Evolutionary conservation across 2,888 invertebrate species (phyloP).

Genomic region (Lithophane ornitopus): DNA sequence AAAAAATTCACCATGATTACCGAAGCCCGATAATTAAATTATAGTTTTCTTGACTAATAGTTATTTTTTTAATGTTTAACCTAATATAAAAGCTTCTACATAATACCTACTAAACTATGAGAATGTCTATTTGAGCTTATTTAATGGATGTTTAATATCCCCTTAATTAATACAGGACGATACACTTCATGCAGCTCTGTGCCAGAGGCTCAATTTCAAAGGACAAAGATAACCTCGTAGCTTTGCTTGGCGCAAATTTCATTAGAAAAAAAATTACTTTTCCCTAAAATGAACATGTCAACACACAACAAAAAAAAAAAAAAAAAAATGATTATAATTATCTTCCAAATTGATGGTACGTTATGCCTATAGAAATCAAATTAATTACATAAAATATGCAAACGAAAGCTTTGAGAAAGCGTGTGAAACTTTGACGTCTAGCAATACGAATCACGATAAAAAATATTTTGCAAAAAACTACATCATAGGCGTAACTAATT

Average conservation of each 20-base stretch:
- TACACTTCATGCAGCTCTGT: not conserved
- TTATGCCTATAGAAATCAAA: conserved; percentile 28
- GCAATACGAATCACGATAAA: conserved; percentile 25
- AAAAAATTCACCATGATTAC: not conserved
- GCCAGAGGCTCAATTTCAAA: not conserved
- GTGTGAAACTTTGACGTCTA: conserved; percentile 34
- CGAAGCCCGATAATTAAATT: too few species aligned
- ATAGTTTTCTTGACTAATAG: not conserved
- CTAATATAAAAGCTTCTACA: not conserved
- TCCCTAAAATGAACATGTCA: not conserved
- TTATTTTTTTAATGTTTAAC: not conserved
- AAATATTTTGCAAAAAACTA: not conserved
- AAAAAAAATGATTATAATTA: not conserved
- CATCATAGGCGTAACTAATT: not conserved
- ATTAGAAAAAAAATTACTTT: not conserved
- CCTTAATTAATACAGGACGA: not conserved
- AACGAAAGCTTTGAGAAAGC: conserved; percentile 55
- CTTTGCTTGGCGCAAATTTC: not conserved
- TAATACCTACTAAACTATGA: not conserved
- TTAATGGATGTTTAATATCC: not conserved
- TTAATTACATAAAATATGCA: conserved; percentile 37
- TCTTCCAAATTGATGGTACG: not conserved
- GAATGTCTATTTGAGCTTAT: not conserved
- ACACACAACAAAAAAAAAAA: too few species aligned
- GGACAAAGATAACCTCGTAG: not conserved